These are phyloP conservation scores for Branchipolynoe longqiensis DNA, from an alignment of 2,888 invertebrate genomes.

Conservation along the genomic window DNA sequence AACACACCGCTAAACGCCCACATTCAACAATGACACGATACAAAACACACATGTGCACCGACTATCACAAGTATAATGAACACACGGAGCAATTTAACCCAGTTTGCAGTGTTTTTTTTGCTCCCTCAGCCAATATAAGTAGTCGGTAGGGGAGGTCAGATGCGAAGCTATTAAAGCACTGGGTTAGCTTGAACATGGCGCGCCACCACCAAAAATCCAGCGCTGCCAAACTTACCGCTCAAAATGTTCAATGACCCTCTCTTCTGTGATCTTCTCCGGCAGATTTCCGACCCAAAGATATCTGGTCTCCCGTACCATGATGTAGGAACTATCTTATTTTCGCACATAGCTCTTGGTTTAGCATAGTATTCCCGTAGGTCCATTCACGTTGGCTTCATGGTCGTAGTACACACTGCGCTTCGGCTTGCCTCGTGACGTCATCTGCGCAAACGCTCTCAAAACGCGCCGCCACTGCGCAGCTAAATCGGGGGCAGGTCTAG, in stretches of 20 bases:
- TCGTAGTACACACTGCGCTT: slow-evolving; percentile 53
- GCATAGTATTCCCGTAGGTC: slow-evolving; percentile 56
- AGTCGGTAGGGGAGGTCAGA: slow-evolving; percentile 33
- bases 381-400: slow-evolving; percentile 56
- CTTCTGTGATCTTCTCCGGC: slow-evolving; percentile 99
- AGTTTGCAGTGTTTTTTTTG: slow-evolving; percentile 41
- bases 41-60: not conserved
- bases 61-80: not conserved
- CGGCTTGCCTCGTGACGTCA: slow-evolving; percentile 45
- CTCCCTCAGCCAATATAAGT: not conserved
- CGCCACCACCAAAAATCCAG: slow-evolving; percentile 55
- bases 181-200: slow-evolving; percentile 41
- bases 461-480: slow-evolving; percentile 9
- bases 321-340: slow-evolving; percentile 60
- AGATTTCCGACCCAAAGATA: slow-evolving; percentile 99
- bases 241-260: slow-evolving; percentile 97
- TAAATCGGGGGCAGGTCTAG: slow-evolving; percentile 11
- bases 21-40: not conserved
- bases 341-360: slow-evolving; percentile 58
- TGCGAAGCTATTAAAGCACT: slow-evolving; percentile 13
- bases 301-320: slow-evolving; percentile 99
- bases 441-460: not conserved
- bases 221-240: slow-evolving; percentile 84
- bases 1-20: not conserved
- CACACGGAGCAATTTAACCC: slow-evolving; percentile 16